A percentile compares a stretch with the other conserved stretches of the same genome.
phyloP scores from a whole-genome alignment of 2,797 vertebrate species.

The Garrulus glandarius region DNA sequence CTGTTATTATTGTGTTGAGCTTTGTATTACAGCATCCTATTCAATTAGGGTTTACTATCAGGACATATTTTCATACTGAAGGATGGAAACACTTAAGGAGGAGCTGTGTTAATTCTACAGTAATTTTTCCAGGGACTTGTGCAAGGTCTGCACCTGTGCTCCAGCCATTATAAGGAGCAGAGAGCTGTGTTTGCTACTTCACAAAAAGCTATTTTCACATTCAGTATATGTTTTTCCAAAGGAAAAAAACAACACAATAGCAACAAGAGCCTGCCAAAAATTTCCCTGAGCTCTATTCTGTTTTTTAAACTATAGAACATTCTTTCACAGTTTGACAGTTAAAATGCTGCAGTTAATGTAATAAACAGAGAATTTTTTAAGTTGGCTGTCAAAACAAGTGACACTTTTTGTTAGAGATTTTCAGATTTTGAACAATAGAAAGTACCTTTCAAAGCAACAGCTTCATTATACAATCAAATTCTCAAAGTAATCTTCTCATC shows the following conservation, averaged over 20 bases:
- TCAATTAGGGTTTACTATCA: not conserved
- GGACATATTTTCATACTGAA: conserved; percentile 24
- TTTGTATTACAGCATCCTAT: not conserved
- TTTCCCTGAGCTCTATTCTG: conserved; percentile 76
- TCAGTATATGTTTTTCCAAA: conserved; percentile 72
- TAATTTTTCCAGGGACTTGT: conserved; percentile 45
- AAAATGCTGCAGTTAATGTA: conserved; percentile 83
- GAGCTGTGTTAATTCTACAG: conserved; percentile 11
- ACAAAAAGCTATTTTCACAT: conserved; percentile 77
- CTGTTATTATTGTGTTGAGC: not conserved
- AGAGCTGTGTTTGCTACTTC: conserved; percentile 64
- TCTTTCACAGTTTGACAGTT: conserved; percentile 83
- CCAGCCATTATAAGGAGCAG: conserved; percentile 51
- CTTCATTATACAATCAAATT: conserved; percentile 82
- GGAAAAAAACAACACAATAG: conserved; percentile 50
- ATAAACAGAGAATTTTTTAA: conserved; percentile 83
- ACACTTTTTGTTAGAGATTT: conserved; percentile 78
- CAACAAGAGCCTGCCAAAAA: conserved; percentile 79
- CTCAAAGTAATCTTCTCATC: conserved; percentile 81
- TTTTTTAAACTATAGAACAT: conserved; percentile 81
- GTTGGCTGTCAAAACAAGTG: conserved; percentile 82
- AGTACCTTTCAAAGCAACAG: conserved; percentile 82
- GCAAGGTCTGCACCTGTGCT: conserved; percentile 67
- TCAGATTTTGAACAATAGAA: conserved; percentile 80
- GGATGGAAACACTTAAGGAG: conserved; percentile 10